phyloP scores from a whole-genome alignment of 2,113 vertebrate species.

The Dendrocopos noguchii region DNA sequence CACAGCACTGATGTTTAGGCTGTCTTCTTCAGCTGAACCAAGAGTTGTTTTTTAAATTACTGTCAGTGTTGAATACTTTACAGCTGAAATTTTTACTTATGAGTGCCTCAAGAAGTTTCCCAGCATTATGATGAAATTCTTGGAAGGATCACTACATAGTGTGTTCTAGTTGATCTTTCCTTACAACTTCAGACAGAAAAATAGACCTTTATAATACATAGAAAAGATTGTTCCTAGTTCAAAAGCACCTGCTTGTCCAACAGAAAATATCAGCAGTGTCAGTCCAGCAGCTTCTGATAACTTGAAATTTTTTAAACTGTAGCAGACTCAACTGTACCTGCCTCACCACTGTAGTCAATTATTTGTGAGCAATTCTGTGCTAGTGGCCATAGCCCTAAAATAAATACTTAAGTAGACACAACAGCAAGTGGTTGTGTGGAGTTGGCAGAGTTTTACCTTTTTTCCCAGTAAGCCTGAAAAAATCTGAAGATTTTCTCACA shows the following conservation, averaged over 20 bases:
- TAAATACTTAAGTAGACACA: neutral
- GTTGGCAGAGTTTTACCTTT: neutral
- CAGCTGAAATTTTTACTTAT: neutral
- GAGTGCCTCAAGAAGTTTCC: neutral
- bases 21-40: neutral
- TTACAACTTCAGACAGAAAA: neutral
- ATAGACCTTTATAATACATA: neutral
- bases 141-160: neutral
- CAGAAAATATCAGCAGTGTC: neutral
- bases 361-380: neutral
- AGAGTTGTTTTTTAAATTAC: neutral
- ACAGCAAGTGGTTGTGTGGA: neutral
- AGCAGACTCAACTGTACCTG: neutral
- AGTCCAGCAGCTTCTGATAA: neutral
- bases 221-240: neutral
- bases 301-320: neutral
- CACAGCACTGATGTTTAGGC: neutral
- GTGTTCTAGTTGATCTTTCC: neutral
- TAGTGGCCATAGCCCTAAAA: neutral
- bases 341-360: neutral
- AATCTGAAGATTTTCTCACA: neutral
- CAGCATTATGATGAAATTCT: neutral
- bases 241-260: neutral
- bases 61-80: too few species aligned
- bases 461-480: neutral